Base-by-base conservation (phyloP, 2,113 vertebrate species). In the Carassius gibelio region DNA sequence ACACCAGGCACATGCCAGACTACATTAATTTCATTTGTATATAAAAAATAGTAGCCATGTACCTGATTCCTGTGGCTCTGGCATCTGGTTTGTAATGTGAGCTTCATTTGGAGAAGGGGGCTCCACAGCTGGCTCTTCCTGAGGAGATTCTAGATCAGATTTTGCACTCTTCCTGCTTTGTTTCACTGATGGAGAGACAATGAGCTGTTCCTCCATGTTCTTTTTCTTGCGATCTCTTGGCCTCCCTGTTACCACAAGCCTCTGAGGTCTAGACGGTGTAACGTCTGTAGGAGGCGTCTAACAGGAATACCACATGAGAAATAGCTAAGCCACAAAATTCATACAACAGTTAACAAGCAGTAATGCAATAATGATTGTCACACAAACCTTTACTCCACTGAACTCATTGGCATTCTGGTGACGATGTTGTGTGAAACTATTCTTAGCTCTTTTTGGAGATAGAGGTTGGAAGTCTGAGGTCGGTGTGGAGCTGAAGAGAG, bases 31-130 rank as follows among this genome's bases (percentile, higher is more conserved):
- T 0, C 0, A 71, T 71, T 21, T 38, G 10, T 42, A 11, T 10
- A 10, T 42, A 19, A 19, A 8, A 38, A 69, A 71, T 38, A 38
- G 10, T 38, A 38, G 1, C 4, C 5, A 11, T 6, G 78, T 85
- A 94, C 93, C 93, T 90, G 89, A 30, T 0, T 91, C 88, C 48
- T 68, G 38, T 62, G 59, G 2, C 15, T 89, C 87, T 38, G 59
- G 21, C 3, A 61, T 78, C 10, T 90, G 57, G 26, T 88, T 81
- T 82, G 93, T 87, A 79, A 92, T 89, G 83, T 87, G 89, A 36
- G 91, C 90, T 68, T 90, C 90, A 3, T 30, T 72, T 30, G 21
- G 71, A 75, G 64, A 2, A 1, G 30, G 3, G 9, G 61, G 8
- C 68, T 71, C 85, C 79, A 62, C 3, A 26, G 50, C 15, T 1